phyloP scores from a whole-genome alignment of 2,113 vertebrate genomes.

The Clinocottus analis region DNA sequence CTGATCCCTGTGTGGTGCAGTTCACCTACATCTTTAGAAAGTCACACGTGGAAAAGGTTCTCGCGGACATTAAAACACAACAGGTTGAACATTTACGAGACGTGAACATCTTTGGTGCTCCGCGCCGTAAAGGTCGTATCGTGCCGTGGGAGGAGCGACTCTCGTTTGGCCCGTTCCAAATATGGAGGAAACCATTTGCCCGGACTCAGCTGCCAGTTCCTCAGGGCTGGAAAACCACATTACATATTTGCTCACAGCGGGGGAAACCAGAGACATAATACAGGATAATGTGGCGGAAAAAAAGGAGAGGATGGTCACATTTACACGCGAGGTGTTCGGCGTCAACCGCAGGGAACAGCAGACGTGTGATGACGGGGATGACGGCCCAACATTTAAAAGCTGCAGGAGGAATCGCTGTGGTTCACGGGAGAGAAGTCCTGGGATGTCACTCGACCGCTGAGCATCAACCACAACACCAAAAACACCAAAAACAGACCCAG shows the following conservation, averaged over 20 bases:
- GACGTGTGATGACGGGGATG: slow-evolving; percentile 1
- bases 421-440: no score
- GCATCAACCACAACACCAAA: not conserved
- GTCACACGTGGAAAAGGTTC: no score
- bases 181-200: slow-evolving; percentile 23
- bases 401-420: not conserved
- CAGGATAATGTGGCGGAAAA: not conserved
- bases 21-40: no score
- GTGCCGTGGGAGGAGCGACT: not conserved
- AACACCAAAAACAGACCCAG: not conserved
- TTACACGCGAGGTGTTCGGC: not conserved
- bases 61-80: no score
- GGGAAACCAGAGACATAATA: not conserved
- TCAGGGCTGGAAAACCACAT: not conserved
- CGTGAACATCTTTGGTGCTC: not conserved
- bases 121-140: not conserved
- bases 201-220: slow-evolving; percentile 6
- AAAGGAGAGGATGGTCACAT: not conserved
- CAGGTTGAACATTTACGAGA: not conserved
- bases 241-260: not conserved
- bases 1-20: no score
- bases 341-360: not conserved
- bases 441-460: not conserved
- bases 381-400: not conserved
- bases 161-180: slow-evolving; percentile 16